Conservation (phyloP, 2,888 invertebrate species). For the Dascillus cervinus region DNA sequence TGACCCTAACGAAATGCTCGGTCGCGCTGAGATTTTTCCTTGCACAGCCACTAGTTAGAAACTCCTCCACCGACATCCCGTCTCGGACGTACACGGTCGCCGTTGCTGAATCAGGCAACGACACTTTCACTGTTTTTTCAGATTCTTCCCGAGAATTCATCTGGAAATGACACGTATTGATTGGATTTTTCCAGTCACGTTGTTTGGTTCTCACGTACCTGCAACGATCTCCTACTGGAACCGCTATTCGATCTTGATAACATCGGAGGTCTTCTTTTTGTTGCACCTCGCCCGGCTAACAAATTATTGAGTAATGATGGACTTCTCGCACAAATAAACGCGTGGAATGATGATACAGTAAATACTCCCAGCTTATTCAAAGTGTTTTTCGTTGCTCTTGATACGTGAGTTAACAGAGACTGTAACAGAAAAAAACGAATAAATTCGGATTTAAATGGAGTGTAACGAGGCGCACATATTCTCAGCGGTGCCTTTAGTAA, state of each 20-base stretch:
- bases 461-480: background rate
- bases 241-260: conserved; percentile 84
- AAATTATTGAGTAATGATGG: conserved; percentile 88
- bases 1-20: conserved; percentile 93
- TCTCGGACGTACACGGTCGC: conserved; percentile 83
- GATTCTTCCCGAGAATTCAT: conserved; percentile 80
- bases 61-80: conserved; percentile 92
- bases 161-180: conserved; percentile 44
- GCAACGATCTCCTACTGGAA: conserved; percentile 79
- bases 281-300: conserved; percentile 83
- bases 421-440: conserved; percentile 45
- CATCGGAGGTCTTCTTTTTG: conserved; percentile 83
- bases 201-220: conserved; percentile 46
- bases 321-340: conserved; percentile 93
- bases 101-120: conserved; percentile 74
- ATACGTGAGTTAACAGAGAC: conserved; percentile 92
- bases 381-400: conserved; percentile 88
- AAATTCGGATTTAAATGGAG: background rate
- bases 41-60: conserved; percentile 85
- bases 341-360: conserved; percentile 96
- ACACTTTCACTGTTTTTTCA: conserved; percentile 83
- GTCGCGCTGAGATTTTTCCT: conserved; percentile 87
- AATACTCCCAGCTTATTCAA: conserved; percentile 93
- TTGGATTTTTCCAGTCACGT: background rate
- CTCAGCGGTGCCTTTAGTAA: too few species aligned